Conservation (phyloP, 2,888 invertebrate species). For the Heteromyza rotundicornis region DNA sequence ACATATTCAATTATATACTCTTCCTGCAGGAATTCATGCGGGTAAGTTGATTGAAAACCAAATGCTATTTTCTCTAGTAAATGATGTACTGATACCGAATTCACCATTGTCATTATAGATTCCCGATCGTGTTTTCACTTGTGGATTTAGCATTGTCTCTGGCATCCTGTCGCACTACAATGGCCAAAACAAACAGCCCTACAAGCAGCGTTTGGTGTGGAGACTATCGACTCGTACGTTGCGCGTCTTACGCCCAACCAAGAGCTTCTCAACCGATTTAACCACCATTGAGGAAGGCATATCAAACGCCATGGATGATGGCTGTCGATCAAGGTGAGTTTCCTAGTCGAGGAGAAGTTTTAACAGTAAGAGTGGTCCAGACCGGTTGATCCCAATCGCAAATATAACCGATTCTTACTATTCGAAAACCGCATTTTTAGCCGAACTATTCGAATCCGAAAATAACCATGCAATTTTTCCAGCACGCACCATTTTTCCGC, state of each 20-base stretch:
- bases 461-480: too few relatives aligned
- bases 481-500: too few relatives aligned
- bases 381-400: neutral
- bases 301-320: constrained; percentile 58
- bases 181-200: constrained; percentile 71
- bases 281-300: constrained; percentile 77
- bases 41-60: constrained; percentile 63
- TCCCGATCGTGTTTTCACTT: constrained; percentile 70
- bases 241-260: constrained; percentile 75
- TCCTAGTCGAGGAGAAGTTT: too few relatives aligned
- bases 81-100: neutral
- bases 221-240: constrained; percentile 74
- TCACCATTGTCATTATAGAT: constrained; percentile 65
- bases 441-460: neutral
- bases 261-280: constrained; percentile 73
- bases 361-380: neutral
- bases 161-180: constrained; percentile 75
- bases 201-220: constrained; percentile 79
- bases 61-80: neutral
- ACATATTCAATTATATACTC: constrained; percentile 73
- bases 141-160: constrained; percentile 69
- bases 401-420: neutral
- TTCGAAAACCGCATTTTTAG: constrained; percentile 2
- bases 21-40: constrained; percentile 76
- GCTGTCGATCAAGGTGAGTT: constrained; percentile 59